phyloP scores from a whole-genome alignment of 2,113 vertebrate species.

The Ciconia stormi region DNA sequence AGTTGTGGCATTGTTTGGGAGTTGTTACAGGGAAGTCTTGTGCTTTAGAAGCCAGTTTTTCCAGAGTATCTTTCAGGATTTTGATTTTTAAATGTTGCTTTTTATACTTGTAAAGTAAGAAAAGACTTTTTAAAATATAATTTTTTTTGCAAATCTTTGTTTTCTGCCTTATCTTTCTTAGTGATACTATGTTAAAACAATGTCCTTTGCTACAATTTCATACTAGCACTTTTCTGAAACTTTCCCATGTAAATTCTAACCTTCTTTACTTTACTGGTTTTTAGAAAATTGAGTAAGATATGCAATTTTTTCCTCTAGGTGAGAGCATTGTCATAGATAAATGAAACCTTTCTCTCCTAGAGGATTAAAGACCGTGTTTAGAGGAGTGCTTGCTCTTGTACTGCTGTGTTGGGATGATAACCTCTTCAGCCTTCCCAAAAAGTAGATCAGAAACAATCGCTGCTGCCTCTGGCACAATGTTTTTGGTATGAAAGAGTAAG shows the following conservation, averaged over 20 bases:
- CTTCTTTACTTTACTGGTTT: neutral
- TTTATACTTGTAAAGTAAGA: conserved; percentile 45
- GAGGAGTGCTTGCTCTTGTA: neutral
- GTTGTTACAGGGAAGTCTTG: neutral
- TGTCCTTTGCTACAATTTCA: neutral
- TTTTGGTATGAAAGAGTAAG: neutral
- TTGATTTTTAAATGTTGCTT: neutral
- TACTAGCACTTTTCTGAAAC: neutral
- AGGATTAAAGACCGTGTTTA: neutral
- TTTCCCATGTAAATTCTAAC: neutral
- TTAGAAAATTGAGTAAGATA: neutral
- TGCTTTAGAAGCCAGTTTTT: neutral
- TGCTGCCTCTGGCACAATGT: neutral
- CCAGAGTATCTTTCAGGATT: neutral
- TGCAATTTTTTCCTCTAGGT: neutral
- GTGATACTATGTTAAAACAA: neutral
- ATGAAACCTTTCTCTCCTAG: neutral
- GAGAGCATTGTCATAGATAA: neutral
- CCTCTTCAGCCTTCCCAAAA: neutral
- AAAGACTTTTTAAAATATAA: neutral
- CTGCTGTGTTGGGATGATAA: neutral
- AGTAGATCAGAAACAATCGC: neutral
- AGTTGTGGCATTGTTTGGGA: neutral
- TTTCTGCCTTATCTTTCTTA: neutral
- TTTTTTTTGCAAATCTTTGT: neutral